phyloP scores from a whole-genome alignment of 2,797 vertebrate species.

The Potorous gilbertii region DNA sequence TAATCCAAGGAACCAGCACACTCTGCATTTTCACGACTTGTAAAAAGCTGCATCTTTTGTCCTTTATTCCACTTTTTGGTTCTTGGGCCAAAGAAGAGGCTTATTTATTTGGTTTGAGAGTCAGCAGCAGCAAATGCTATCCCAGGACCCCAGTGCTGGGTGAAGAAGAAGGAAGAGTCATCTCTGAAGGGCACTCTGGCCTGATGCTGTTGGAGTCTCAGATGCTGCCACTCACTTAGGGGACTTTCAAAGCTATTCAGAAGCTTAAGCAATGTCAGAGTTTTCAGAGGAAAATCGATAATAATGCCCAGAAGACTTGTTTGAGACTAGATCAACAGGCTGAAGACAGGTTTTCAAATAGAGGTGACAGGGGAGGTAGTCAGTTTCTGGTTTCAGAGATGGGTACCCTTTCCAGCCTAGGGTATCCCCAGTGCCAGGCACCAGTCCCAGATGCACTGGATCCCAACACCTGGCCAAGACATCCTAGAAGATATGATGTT shows the following conservation, averaged over 20 bases:
- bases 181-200: background rate
- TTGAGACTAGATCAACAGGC: background rate
- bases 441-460: background rate
- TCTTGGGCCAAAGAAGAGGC: background rate
- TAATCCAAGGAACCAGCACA: background rate
- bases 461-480: background rate
- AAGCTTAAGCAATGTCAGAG: background rate
- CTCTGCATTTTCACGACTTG: background rate
- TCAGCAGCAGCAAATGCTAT: background rate
- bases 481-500: background rate
- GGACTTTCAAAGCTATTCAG: background rate
- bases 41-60: background rate
- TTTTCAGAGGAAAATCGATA: background rate
- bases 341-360: background rate
- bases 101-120: background rate
- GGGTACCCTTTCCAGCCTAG: background rate
- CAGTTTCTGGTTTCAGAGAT: background rate
- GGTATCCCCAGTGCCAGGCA: background rate
- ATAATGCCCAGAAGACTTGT: background rate
- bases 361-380: background rate
- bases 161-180: background rate
- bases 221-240: background rate
- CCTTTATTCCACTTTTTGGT: background rate
- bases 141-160: background rate
- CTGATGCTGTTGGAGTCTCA: background rate